Base-by-base conservation (phyloP, 1,140 invertebrate genomes). In the Charaxes varanes region DNA sequence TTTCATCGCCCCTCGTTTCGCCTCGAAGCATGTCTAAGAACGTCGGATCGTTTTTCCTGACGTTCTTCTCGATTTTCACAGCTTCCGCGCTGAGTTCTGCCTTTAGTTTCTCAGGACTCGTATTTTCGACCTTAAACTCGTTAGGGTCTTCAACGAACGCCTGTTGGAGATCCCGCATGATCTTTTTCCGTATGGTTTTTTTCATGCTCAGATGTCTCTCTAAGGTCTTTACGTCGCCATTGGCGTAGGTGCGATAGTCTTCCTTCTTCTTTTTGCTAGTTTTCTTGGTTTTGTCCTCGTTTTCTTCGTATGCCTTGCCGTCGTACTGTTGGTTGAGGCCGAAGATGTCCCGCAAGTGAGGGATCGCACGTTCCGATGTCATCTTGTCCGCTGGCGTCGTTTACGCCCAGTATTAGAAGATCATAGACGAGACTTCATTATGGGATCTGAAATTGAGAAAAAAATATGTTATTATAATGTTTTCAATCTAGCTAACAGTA, bases 141-240 rank as follows among this genome's bases (percentile, higher is more conserved):
- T 90, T 90, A 21, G 90, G 90, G 61, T 91, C 90, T 58, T 91
- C 91, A 45, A 92, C 89, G 63, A 92, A 91, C 3, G 91, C 90
- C 59, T 91, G 89, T 59, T 91, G 89, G 26, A 94, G 82, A 62
- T 94, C 92, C 3, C 93, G 85, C 91, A 93, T 94, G 55, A 94
- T 93, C 78, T 94, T 93, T 74, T 93, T 94, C 23, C 92, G 76
- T 40, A 94, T 93, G 3, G 92, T 94, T 68, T 94, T 94, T 82
- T 94, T 94, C 93, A 94, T 94, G 47, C 92, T 93, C 35, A 94
- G 83, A 68, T 94, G 92, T 42, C 92, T 85, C 61, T 94, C 93
- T 22, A 94, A 72, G 5, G 92, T 92, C 64, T 93, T 91, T 10
- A 92, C 89, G 62, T 92, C 90, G 10, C 87, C 88, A 49, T 90